Percentiles rank a stretch among this genome's conserved stretches.
phyloP scores from a whole-genome alignment of 2,113 vertebrate genomes.

The Mungos mungo region DNA sequence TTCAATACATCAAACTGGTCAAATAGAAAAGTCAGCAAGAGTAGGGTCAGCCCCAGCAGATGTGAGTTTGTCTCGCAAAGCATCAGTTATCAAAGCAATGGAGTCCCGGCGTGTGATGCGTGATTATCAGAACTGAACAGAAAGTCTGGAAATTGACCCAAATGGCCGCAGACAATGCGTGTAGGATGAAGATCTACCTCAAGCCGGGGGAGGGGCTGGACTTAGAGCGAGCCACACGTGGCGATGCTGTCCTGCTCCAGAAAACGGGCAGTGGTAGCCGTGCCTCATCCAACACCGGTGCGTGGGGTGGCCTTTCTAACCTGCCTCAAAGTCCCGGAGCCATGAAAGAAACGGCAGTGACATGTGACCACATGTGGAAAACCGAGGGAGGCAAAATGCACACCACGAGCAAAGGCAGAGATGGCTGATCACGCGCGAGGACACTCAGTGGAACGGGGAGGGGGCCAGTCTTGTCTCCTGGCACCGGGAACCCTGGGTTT shows the following conservation, averaged over 20 bases:
- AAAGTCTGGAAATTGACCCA: not conserved
- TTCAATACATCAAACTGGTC: accelerated
- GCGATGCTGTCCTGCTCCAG: accelerated
- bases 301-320: not conserved
- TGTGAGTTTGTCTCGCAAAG: not conserved
- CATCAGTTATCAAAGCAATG: accelerated
- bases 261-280: not conserved
- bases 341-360: not conserved
- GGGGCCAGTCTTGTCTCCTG: accelerated
- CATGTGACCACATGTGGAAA: accelerated
- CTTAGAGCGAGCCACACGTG: accelerated
- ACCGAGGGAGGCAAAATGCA: no score
- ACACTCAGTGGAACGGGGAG: accelerated
- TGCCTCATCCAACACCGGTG: not conserved
- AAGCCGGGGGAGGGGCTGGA: accelerated
- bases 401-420: not conserved
- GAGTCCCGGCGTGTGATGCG: accelerated
- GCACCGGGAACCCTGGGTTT: not conserved
- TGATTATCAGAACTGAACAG: accelerated
- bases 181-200: not conserved
- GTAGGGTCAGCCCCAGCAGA: not conserved
- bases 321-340: not conserved
- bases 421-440: not conserved
- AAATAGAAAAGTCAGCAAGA: not conserved
- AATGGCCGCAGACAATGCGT: accelerated